These are phyloP conservation scores for Scaptodrosophila lebanonensis DNA, from an alignment of 1,140 invertebrate genomes.

Conservation along the genomic window DNA sequence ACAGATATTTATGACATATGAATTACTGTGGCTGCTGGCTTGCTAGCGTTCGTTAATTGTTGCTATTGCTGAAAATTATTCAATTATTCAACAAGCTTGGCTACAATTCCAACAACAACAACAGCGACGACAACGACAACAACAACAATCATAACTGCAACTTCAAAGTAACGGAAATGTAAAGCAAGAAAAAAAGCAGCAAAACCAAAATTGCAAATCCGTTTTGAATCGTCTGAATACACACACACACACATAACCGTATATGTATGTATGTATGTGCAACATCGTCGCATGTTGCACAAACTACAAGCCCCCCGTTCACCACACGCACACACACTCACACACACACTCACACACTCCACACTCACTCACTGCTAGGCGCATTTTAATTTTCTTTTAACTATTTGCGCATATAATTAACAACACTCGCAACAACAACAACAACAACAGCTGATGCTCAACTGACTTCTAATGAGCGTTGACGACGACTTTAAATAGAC, in stretches of 20 bases:
- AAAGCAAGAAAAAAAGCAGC: not conserved
- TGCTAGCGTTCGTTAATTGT: slow-evolving; percentile 44
- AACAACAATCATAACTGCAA: slow-evolving; percentile 28
- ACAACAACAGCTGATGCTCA: slow-evolving; percentile 1
- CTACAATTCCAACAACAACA: no score
- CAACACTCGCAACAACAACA: slow-evolving; percentile 13
- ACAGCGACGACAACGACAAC: slow-evolving; percentile 3
- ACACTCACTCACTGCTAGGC: slow-evolving; percentile 46
- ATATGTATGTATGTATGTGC: not conserved
- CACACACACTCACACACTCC: no score
- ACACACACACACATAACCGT: slow-evolving; percentile 31
- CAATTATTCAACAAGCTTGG: slow-evolving; percentile 52
- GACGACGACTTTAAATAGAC: no score
- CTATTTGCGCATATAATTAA: slow-evolving; percentile 67
- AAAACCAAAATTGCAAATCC: slow-evolving; percentile 19
- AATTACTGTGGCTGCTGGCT: slow-evolving; percentile 49
- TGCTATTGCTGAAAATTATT: slow-evolving; percentile 45
- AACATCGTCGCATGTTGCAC: slow-evolving; percentile 10
- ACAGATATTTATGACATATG: slow-evolving; percentile 71
- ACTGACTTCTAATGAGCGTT: not conserved
- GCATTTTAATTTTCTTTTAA: slow-evolving; percentile 64
- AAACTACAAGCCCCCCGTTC: slow-evolving; percentile 1
- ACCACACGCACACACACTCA: no score
- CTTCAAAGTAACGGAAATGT: slow-evolving; percentile 61
- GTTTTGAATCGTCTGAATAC: slow-evolving; percentile 24